Evolutionary conservation across 2,888 invertebrate species (phyloP).

Genomic region (Cephus spinipes): DNA sequence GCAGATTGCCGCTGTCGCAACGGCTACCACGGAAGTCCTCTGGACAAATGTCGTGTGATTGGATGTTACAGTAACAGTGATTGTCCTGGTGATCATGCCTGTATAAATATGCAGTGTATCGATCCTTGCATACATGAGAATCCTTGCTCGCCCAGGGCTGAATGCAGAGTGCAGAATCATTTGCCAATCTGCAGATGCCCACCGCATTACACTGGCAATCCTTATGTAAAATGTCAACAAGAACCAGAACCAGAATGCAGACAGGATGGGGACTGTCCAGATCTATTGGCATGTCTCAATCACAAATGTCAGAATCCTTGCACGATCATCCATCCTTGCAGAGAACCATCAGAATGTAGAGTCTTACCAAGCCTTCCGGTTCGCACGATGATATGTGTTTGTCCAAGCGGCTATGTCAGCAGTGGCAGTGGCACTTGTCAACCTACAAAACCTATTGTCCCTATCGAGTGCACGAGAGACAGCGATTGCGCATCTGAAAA

Average conservation of each 20-base stretch:
- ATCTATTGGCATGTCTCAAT: constrained; percentile 83
- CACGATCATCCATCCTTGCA: constrained; percentile 80
- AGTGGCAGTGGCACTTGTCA: constrained; percentile 85
- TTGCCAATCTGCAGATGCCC: constrained; percentile 88
- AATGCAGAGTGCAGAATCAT: constrained; percentile 86
- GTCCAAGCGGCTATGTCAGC: constrained; percentile 89
- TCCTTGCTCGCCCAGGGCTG: constrained; percentile 81
- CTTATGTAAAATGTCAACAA: constrained; percentile 83
- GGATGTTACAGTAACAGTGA: constrained; percentile 90
- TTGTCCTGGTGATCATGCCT: constrained; percentile 87
- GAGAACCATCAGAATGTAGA: constrained; percentile 82
- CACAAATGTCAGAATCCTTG: constrained; percentile 89
- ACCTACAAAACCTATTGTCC: constrained; percentile 75
- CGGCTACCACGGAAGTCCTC: constrained; percentile 83
- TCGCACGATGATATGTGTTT: constrained; percentile 89
- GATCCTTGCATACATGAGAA: constrained; percentile 85
- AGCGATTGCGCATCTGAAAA: constrained; percentile 82
- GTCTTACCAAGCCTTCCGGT: constrained; percentile 86
- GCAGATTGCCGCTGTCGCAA: constrained; percentile 84
- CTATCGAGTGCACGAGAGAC: constrained; percentile 79
- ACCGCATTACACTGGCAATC: constrained; percentile 80
- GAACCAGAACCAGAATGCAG: constrained; percentile 81
- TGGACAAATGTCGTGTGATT: constrained; percentile 79
- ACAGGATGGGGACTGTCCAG: constrained; percentile 85
- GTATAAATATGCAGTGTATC: constrained; percentile 87